Percentiles rank a stretch among this genome's conserved stretches.
These are phyloP conservation scores for Dendroctonus valens DNA, from an alignment of 1,140 invertebrate species.

Conservation along the genomic window DNA sequence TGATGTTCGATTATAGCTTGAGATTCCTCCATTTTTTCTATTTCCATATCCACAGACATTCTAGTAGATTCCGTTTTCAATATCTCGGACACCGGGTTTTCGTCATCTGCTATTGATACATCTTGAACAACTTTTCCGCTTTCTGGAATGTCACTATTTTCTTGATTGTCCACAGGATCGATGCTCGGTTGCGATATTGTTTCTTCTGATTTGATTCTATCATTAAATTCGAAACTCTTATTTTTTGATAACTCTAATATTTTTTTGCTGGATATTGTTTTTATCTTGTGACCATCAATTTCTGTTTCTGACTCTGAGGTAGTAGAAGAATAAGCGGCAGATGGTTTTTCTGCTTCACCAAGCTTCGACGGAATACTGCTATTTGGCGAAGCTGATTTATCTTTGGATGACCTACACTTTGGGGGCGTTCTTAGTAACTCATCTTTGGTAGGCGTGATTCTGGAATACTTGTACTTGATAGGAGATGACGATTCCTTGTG, in stretches of 20 bases:
- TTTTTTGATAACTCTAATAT: slow-evolving; percentile 40
- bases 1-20: slow-evolving; percentile 22
- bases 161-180: slow-evolving; percentile 32
- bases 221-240: slow-evolving; percentile 25
- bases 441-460: slow-evolving; percentile 43
- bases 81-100: too few relatives aligned
- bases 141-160: slow-evolving; percentile 7
- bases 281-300: slow-evolving; percentile 51
- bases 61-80: slow-evolving; percentile 29
- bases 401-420: slow-evolving; percentile 41
- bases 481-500: slow-evolving; percentile 39
- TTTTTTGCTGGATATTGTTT: slow-evolving; percentile 48
- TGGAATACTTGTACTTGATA: slow-evolving; percentile 49
- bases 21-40: slow-evolving; percentile 38
- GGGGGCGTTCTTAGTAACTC: slow-evolving; percentile 31
- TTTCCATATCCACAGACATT: slow-evolving; percentile 43
- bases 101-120: too few relatives aligned
- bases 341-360: slow-evolving; percentile 43
- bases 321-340: slow-evolving; percentile 39
- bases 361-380: slow-evolving; percentile 1
- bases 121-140: too few relatives aligned
- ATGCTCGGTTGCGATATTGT: slow-evolving; percentile 47
- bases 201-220: slow-evolving; percentile 51
- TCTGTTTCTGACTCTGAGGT: slow-evolving; percentile 50
- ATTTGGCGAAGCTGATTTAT: slow-evolving; percentile 46